Evolutionary conservation across 2,888 invertebrate genomes (phyloP).

Genomic region (Belgica antarctica): DNA sequence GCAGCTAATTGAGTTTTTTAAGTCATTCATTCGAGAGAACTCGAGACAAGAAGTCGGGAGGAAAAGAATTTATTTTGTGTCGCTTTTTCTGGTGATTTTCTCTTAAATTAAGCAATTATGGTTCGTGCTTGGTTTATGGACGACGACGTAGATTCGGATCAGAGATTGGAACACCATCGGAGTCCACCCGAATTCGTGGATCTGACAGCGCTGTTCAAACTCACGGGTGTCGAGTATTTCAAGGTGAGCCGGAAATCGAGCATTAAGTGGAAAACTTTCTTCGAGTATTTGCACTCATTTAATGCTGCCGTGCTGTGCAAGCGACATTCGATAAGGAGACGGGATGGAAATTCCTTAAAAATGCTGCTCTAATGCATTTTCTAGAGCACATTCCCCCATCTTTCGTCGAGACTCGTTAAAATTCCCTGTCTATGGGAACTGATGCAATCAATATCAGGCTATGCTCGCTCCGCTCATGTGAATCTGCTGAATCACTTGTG

Average conservation of each 20-base stretch:
- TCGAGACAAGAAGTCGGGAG: slow-evolving; percentile 22
- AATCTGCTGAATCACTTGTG: slow-evolving; percentile 2
- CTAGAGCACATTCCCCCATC: background rate
- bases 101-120: slow-evolving; percentile 58
- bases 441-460: background rate
- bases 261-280: background rate
- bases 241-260: slow-evolving; percentile 59
- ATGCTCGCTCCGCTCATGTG: background rate
- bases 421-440: background rate
- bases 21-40: slow-evolving; percentile 20
- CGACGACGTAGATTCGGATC: slow-evolving; percentile 63
- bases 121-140: slow-evolving; percentile 87
- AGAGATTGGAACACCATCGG: slow-evolving; percentile 77
- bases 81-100: slow-evolving; percentile 21
- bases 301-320: too few relatives aligned
- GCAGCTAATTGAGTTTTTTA: slow-evolving; percentile 24
- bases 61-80: background rate
- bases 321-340: too few relatives aligned
- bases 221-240: slow-evolving; percentile 87
- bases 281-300: too few relatives aligned
- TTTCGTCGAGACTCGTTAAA: background rate
- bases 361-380: background rate
- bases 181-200: slow-evolving; percentile 71
- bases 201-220: slow-evolving; percentile 64
- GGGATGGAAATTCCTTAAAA: too few relatives aligned